phyloP scores from a whole-genome alignment of 2,113 vertebrate genomes.

The Mugil cephalus region DNA sequence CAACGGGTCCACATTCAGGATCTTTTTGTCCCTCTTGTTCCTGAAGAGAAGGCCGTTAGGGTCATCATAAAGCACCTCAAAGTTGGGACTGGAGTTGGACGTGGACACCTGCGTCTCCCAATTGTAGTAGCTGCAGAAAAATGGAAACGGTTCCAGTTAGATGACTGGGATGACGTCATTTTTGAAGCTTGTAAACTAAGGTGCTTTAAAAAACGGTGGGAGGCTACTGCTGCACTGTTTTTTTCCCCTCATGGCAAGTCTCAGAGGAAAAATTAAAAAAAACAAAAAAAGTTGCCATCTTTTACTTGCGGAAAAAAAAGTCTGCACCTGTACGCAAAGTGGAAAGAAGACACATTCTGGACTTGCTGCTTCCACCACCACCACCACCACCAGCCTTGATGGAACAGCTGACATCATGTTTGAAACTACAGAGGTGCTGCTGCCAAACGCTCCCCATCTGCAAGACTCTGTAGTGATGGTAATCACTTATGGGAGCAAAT shows the following conservation, averaged over 20 bases:
- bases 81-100: conserved; percentile 87
- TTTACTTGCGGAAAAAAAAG: no score
- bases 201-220: background rate
- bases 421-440: background rate
- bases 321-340: background rate
- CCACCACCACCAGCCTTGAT: background rate
- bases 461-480: background rate
- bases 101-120: conserved; percentile 85
- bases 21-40: conserved; percentile 87
- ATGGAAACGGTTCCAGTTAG: background rate
- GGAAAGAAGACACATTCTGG: background rate
- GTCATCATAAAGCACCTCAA: conserved; percentile 87
- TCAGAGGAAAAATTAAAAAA: no score
- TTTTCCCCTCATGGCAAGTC: background rate
- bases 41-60: conserved; percentile 87
- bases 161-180: background rate
- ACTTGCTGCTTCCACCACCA: no score
- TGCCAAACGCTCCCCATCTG: background rate
- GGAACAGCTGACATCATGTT: conserved; percentile 15
- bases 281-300: background rate
- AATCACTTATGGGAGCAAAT: background rate
- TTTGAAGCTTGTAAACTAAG: background rate
- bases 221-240: background rate
- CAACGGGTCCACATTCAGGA: conserved; percentile 88
- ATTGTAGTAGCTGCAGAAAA: conserved; percentile 88